phyloP scores from a whole-genome alignment of 2,888 invertebrate species.

The Diarsia mendica region DNA sequence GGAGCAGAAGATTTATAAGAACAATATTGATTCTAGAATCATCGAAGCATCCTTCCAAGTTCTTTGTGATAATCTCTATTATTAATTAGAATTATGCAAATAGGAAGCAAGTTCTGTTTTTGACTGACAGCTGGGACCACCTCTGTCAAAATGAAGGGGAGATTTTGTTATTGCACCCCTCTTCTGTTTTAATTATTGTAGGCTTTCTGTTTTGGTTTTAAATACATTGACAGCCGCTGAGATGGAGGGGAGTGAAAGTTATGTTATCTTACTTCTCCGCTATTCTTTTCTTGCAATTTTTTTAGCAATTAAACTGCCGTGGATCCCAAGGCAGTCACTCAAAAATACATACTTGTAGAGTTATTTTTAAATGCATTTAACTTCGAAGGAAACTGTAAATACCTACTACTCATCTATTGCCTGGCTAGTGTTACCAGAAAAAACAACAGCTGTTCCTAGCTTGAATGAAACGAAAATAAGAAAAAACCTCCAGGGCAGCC shows the following conservation, averaged over 20 bases:
- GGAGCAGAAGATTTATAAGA: slow-evolving; percentile 70
- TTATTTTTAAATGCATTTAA: neutral
- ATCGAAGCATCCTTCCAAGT: slow-evolving; percentile 69
- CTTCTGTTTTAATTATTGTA: slow-evolving; percentile 31
- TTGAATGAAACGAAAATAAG: slow-evolving; percentile 6
- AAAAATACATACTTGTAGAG: neutral
- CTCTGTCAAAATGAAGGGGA: slow-evolving; percentile 47
- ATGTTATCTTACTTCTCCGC: no score
- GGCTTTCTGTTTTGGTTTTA: slow-evolving; percentile 12
- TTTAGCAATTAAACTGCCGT: no score
- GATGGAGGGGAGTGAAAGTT: no score
- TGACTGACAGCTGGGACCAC: slow-evolving; percentile 66
- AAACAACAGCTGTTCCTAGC: slow-evolving; percentile 21
- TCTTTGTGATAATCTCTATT: slow-evolving; percentile 77
- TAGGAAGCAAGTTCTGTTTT: slow-evolving; percentile 72
- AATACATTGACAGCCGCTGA: neutral
- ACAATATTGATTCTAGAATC: slow-evolving; percentile 75
- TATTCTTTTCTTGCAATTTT: no score
- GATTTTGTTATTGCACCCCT: slow-evolving; percentile 38
- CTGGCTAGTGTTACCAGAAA: neutral
- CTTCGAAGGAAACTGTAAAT: neutral
- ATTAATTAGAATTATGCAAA: slow-evolving; percentile 87
- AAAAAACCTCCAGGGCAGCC: neutral
- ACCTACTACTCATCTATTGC: neutral
- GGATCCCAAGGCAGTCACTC: no score